phyloP scores from a whole-genome alignment of 2,888 invertebrate genomes.

The Synergus japonicus region DNA sequence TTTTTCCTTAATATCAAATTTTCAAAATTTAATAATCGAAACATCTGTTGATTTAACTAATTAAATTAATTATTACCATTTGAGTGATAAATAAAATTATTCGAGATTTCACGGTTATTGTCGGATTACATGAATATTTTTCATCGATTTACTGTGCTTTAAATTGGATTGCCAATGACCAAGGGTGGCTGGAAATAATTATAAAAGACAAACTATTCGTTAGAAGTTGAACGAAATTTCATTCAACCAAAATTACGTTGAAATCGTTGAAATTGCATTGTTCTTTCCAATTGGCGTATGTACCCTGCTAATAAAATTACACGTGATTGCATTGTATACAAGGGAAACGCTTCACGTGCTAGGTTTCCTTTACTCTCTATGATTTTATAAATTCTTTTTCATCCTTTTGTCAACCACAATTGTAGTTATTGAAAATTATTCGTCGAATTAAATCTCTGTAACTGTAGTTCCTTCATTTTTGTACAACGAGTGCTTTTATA shows the following conservation, averaged over 20 bases:
- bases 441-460: not conserved
- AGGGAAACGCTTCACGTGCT: constrained; percentile 1
- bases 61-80: too few relatives aligned
- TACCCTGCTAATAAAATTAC: not conserved
- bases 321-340: constrained; percentile 4
- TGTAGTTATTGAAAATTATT: not conserved
- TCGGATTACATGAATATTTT: not conserved
- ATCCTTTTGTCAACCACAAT: not conserved
- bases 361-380: not conserved
- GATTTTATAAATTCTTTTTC: not conserved
- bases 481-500: not conserved
- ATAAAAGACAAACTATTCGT: constrained; percentile 1
- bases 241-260: constrained; percentile 7
- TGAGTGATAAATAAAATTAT: too few relatives aligned
- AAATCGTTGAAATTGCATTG: constrained; percentile 2
- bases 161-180: not conserved
- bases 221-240: not conserved
- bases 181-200: not conserved
- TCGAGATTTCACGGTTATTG: not conserved
- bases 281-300: constrained; percentile 1
- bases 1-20: not conserved
- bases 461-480: not conserved
- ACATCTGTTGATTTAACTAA: too few relatives aligned
- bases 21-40: not conserved
- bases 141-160: not conserved